Conservation (phyloP, 2,888 invertebrate genomes). For the Ptilodon capucinus region DNA sequence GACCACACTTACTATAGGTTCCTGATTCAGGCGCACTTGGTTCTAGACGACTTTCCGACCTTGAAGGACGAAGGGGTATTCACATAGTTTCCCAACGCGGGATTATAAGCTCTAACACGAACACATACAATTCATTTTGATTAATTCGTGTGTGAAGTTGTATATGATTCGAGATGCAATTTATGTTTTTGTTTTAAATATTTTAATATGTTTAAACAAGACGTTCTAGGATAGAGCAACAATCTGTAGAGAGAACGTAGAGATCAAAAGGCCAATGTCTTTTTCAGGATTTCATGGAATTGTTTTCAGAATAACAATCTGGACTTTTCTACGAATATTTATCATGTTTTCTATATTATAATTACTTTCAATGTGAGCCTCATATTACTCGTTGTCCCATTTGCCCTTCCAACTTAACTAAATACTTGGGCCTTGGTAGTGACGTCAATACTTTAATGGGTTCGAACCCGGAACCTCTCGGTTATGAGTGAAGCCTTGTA, state of each 20-base stretch:
- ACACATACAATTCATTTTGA: neutral
- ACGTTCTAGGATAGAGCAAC: neutral
- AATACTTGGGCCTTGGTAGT: too few species aligned
- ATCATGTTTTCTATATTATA: too few species aligned
- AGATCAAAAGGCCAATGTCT: too few species aligned
- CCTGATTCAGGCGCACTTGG: conserved; percentile 1
- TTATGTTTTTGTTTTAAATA: neutral
- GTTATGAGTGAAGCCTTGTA: too few species aligned
- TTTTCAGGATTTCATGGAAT: too few species aligned
- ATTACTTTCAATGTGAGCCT: too few species aligned
- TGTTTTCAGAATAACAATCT: too few species aligned
- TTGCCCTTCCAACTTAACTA: too few species aligned
- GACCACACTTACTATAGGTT: conserved; percentile 6
- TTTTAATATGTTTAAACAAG: neutral
- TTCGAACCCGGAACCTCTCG: too few species aligned
- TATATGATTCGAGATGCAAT: neutral
- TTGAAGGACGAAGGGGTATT: conserved; percentile 21
- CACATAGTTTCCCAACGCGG: conserved; percentile 8
- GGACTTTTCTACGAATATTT: too few species aligned
- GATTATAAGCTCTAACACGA: neutral
- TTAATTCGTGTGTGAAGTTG: neutral
- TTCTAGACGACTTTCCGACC: conserved; percentile 15
- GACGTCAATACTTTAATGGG: too few species aligned
- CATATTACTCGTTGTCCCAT: too few species aligned
- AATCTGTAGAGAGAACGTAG: neutral